phyloP scores from a whole-genome alignment of 2,113 vertebrate species.

The Halichoeres trimaculatus region DNA sequence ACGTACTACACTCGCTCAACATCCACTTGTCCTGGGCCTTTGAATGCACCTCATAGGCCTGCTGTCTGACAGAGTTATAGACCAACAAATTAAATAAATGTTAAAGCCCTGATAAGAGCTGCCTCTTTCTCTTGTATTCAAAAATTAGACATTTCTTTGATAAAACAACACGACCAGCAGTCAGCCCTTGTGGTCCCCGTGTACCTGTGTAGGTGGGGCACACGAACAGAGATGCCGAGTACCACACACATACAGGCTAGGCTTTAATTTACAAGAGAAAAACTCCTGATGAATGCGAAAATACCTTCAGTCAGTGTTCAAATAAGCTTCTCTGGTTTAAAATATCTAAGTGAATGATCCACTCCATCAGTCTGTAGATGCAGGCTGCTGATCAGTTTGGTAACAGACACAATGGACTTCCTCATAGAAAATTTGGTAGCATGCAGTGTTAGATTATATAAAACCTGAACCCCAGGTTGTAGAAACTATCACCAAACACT shows the following conservation, averaged over 20 bases:
- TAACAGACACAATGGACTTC: slow-evolving; percentile 75
- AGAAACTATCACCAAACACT: not conserved
- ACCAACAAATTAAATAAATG: not conserved
- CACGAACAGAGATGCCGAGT: slow-evolving; percentile 25
- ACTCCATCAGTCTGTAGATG: slow-evolving; percentile 15
- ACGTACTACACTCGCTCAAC: slow-evolving; percentile 1
- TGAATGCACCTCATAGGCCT: slow-evolving; percentile 4
- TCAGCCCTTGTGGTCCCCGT: slow-evolving; percentile 4
- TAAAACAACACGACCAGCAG: not conserved
- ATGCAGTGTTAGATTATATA: slow-evolving; percentile 22
- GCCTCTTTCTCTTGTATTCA: not conserved
- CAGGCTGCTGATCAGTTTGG: slow-evolving; percentile 39
- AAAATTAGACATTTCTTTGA: not conserved
- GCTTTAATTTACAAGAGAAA: not conserved
- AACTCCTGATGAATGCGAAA: not conserved
- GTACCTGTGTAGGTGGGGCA: slow-evolving; percentile 65
- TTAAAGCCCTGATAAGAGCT: not conserved
- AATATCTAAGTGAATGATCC: not conserved
- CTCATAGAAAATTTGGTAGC: slow-evolving; percentile 58
- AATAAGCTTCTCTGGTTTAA: not conserved
- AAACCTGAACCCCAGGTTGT: not conserved
- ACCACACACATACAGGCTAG: not conserved
- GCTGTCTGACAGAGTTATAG: not conserved
- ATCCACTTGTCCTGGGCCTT: slow-evolving; percentile 7
- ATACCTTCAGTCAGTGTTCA: not conserved